These are phyloP conservation scores for Taeniopygia guttata DNA, from an alignment of 2,797 vertebrate genomes.

Conservation along the genomic window DNA sequence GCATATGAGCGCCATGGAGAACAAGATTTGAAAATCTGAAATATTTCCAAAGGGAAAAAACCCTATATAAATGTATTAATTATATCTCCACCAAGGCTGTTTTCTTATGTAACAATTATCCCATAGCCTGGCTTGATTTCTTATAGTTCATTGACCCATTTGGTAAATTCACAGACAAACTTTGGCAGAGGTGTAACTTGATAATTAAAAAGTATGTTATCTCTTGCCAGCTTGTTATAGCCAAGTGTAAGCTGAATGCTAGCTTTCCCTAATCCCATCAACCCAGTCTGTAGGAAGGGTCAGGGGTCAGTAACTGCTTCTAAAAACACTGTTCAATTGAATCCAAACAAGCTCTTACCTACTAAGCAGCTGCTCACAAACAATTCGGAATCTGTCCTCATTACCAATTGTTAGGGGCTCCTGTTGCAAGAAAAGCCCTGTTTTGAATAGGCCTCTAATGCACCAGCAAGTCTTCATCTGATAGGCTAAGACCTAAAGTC, in stretches of 20 bases:
- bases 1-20: neutral
- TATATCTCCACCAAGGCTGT: neutral
- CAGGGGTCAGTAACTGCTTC: conserved; percentile 86
- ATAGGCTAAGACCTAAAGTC: conserved; percentile 37
- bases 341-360: conserved; percentile 76
- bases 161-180: conserved; percentile 74
- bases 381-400: conserved; percentile 62
- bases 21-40: neutral
- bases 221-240: conserved; percentile 83
- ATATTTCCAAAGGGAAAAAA: neutral
- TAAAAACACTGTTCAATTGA: conserved; percentile 72
- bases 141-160: conserved; percentile 75
- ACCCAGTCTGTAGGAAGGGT: conserved; percentile 78
- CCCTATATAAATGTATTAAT: neutral
- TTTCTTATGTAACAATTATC: conserved; percentile 12
- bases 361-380: conserved; percentile 71
- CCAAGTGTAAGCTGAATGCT: conserved; percentile 79
- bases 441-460: conserved; percentile 45
- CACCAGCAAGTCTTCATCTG: conserved; percentile 4
- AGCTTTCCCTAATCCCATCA: conserved; percentile 85
- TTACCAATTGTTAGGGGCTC: conserved; percentile 63
- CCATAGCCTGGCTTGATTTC: conserved; percentile 27
- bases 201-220: conserved; percentile 89
- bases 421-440: conserved; percentile 51
- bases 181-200: conserved; percentile 79